Evolutionary conservation across 2,797 vertebrate genomes (phyloP).

Genomic region (Glossophaga mutica): DNA sequence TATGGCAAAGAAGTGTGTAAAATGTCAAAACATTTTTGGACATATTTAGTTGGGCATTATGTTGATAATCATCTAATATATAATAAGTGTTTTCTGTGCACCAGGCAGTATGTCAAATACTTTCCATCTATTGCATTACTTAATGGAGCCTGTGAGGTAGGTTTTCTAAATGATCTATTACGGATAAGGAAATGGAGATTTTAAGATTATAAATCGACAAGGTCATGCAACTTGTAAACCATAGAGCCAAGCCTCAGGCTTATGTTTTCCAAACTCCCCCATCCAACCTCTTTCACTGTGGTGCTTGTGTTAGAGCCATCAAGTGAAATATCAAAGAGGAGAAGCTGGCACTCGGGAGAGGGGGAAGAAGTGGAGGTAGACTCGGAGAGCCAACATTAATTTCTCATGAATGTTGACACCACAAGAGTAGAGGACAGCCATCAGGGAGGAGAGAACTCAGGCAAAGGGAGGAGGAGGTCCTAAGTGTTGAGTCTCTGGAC

Average conservation of each 20-base stretch:
- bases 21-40: background rate
- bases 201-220: background rate
- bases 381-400: background rate
- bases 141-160: background rate
- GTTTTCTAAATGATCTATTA: background rate
- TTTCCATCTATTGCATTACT: background rate
- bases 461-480: no score
- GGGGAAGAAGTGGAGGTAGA: fast-evolving
- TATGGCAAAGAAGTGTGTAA: background rate
- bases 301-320: background rate
- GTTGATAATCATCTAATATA: background rate
- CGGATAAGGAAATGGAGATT: background rate
- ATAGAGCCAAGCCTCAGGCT: background rate
- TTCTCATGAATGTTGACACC: background rate
- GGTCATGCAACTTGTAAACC: background rate
- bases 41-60: background rate
- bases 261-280: background rate
- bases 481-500: background rate
- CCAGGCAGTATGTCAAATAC: background rate
- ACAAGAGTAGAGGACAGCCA: background rate
- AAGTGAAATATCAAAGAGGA: background rate
- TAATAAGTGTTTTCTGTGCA: background rate
- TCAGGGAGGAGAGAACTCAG: background rate
- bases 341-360: background rate
- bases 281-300: fast-evolving